Percentiles rank a stretch among this genome's conserved stretches.
Evolutionary conservation across 2,888 invertebrate genomes (phyloP).

Genomic region (Drosophila putrida): DNA sequence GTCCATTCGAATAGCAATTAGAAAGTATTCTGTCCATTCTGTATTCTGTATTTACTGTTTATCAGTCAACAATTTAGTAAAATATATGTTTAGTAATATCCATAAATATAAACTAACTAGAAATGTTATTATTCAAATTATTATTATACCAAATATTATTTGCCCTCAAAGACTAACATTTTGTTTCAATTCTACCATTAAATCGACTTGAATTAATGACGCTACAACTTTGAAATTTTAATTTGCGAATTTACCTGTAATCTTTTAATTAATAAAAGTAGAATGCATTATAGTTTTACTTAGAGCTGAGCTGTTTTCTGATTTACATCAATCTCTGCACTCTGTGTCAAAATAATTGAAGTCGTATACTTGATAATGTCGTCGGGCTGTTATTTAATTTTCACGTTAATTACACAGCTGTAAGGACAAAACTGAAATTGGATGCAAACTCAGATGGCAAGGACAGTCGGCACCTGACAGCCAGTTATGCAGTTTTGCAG

Average conservation of each 20-base stretch:
- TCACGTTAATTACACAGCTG: conserved; percentile 73
- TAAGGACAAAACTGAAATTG: conserved; percentile 30
- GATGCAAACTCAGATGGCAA: conserved; percentile 15
- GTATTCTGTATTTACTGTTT: too few relatives aligned
- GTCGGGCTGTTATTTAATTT: conserved; percentile 51
- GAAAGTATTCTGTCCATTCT: too few relatives aligned
- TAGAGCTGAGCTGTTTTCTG: background rate
- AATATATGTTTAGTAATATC: too few relatives aligned
- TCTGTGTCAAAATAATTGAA: conserved; percentile 2
- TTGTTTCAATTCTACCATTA: too few relatives aligned
- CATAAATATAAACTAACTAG: too few relatives aligned
- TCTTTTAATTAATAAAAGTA: background rate
- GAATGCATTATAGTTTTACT: background rate
- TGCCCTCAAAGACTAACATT: too few relatives aligned
- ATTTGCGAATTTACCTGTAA: background rate
- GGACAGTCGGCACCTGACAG: conserved; percentile 22
- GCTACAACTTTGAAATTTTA: background rate
- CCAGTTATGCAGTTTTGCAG: background rate
- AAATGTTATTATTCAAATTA: too few relatives aligned
- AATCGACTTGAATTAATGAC: background rate
- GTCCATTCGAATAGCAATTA: background rate
- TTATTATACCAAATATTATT: too few relatives aligned
- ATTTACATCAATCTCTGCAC: conserved; percentile 1
- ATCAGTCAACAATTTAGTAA: too few relatives aligned
- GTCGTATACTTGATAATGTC: conserved; percentile 4